A percentile compares a stretch with the other conserved stretches of the same genome.
Evolutionary conservation across 2,888 invertebrate genomes (phyloP).

Genomic region (Polydrusus cervinus): DNA sequence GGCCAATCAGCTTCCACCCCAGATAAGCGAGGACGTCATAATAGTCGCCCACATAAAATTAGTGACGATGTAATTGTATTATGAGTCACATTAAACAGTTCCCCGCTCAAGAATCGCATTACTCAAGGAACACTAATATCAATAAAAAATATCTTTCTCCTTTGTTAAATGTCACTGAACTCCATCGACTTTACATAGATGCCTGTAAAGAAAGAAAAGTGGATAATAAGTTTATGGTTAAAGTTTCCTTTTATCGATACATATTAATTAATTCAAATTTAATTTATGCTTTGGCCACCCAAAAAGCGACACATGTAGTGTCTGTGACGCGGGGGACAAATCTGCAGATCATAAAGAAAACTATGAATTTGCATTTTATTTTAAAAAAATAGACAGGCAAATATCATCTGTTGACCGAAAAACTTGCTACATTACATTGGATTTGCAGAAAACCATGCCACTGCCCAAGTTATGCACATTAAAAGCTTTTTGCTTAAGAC

Average conservation of each 20-base stretch:
- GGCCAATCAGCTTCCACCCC: conserved; percentile 5
- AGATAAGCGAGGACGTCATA: conserved; percentile 5
- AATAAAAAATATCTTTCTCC: conserved; percentile 49
- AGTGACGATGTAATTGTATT: conserved; percentile 11
- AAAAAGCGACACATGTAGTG: conserved; percentile 42
- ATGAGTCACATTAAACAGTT: conserved; percentile 23
- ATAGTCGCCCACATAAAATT: conserved; percentile 15
- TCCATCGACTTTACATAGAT: conserved; percentile 42
- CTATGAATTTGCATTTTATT: conserved; percentile 40
- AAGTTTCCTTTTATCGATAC: conserved; percentile 25
- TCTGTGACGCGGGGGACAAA: conserved; percentile 37
- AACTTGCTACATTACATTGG: conserved; percentile 53
- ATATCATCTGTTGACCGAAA: conserved; percentile 2
- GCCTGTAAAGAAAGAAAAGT: conserved; percentile 28
- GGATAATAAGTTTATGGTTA: conserved; percentile 22
- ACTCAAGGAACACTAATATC: conserved; percentile 45
- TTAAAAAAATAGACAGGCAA: conserved; percentile 40
- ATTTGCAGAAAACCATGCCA: conserved; percentile 58
- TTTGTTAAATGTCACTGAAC: conserved; percentile 36
- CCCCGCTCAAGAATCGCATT: conserved; percentile 45
- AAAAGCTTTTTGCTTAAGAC: conserved; percentile 57
- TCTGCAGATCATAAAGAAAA: conserved; percentile 40
- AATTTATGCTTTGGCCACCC: conserved; percentile 40
- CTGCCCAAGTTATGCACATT: conserved; percentile 55
- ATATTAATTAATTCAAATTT: conserved; percentile 40